Conservation (phyloP, 2,888 invertebrate species). For the Eupeodes luniger region DNA sequence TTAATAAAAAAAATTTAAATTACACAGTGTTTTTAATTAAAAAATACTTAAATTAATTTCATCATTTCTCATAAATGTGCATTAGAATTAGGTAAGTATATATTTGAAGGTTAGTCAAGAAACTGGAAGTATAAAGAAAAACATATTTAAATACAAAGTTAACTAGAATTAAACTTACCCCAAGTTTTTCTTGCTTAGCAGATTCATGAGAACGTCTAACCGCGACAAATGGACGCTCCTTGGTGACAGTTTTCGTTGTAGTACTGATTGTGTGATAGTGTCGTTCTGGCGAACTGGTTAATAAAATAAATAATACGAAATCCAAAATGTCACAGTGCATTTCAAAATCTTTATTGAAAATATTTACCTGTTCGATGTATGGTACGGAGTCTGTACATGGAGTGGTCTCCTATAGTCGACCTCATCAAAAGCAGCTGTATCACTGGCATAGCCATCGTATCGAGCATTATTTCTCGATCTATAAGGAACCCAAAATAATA, state of each 20-base stretch:
- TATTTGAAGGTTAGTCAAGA: neutral
- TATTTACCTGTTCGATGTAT: constrained; percentile 77
- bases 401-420: constrained; percentile 78
- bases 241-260: constrained; percentile 77
- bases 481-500: constrained; percentile 70
- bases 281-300: constrained; percentile 79
- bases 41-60: too few species aligned
- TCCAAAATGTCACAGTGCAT: constrained; percentile 4
- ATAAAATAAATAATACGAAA: constrained; percentile 9
- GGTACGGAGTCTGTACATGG: constrained; percentile 78
- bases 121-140: constrained; percentile 21
- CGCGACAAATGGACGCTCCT: constrained; percentile 87
- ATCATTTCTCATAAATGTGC: too few species aligned
- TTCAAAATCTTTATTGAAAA: constrained; percentile 13
- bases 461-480: constrained; percentile 77
- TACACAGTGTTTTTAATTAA: too few species aligned
- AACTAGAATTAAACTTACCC: constrained; percentile 74
- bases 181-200: constrained; percentile 75
- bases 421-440: constrained; percentile 79
- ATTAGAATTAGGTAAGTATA: neutral
- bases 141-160: constrained; percentile 34
- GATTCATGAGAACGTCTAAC: constrained; percentile 86
- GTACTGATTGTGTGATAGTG: constrained; percentile 84
- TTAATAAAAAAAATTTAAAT: too few species aligned
- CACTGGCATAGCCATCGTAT: constrained; percentile 79